Conservation (phyloP, 2,888 invertebrate species). For the Platycheirus rosarum region DNA sequence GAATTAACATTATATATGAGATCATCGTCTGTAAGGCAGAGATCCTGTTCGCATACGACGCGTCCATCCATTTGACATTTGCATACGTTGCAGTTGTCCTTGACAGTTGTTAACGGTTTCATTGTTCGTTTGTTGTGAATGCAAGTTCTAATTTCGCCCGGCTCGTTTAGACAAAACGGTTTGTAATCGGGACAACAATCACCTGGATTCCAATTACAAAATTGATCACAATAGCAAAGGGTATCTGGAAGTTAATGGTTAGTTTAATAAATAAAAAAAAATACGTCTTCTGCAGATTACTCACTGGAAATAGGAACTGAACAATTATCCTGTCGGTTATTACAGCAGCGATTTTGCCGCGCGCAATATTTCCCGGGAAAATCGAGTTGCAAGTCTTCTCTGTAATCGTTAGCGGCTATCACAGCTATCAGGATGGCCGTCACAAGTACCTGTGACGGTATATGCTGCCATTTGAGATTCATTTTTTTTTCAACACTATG, state of each 20-base stretch:
- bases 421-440: constrained; percentile 71
- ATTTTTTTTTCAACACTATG: constrained; percentile 43
- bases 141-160: constrained; percentile 81
- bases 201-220: constrained; percentile 89
- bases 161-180: constrained; percentile 86
- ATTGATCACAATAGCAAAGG: constrained; percentile 96
- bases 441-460: constrained; percentile 56
- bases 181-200: constrained; percentile 98
- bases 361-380: constrained; percentile 81
- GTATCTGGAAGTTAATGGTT: constrained; percentile 85
- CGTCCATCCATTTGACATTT: constrained; percentile 83
- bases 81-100: constrained; percentile 89
- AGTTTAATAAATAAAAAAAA: background rate
- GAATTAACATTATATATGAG: constrained; percentile 87
- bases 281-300: constrained; percentile 50
- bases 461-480: constrained; percentile 62
- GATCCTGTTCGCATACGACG: constrained; percentile 86
- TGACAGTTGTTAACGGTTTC: constrained; percentile 83
- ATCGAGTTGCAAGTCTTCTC: constrained; percentile 79
- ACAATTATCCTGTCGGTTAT: constrained; percentile 90
- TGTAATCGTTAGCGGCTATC: constrained; percentile 78
- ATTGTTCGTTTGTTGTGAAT: constrained; percentile 84
- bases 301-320: constrained; percentile 89
- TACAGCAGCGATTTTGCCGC: constrained; percentile 86
- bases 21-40: constrained; percentile 89